Conservation (phyloP, 1,140 invertebrate species). For the Brachionus sp. region DNA sequence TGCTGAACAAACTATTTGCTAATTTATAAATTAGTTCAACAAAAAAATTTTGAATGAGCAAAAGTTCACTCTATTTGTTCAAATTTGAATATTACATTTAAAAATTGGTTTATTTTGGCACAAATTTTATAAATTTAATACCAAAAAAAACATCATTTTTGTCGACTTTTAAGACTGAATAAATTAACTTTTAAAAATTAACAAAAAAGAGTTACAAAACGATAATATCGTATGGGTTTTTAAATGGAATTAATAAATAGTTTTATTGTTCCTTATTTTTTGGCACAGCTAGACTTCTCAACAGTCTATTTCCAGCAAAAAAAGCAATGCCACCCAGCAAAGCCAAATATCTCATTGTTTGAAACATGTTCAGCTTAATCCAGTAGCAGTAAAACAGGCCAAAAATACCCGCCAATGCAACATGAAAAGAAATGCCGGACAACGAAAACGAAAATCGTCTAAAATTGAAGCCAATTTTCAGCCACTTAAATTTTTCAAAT, state of each 20-base stretch:
- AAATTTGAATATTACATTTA: neutral
- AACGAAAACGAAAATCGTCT: slow-evolving; percentile 74
- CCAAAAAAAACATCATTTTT: neutral
- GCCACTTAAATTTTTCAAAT: slow-evolving; percentile 66
- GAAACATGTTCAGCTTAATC: slow-evolving; percentile 89
- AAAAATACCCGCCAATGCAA: slow-evolving; percentile 76
- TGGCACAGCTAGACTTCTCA: slow-evolving; percentile 12
- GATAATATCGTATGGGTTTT: slow-evolving; percentile 9
- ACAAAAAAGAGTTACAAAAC: slow-evolving; percentile 23
- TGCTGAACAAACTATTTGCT: neutral
- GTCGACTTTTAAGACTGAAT: neutral
- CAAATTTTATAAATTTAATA: neutral
- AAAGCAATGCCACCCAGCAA: slow-evolving; percentile 79
- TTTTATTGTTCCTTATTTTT: slow-evolving; percentile 43
- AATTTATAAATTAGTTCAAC: neutral
- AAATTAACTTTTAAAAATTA: slow-evolving; percentile 7
- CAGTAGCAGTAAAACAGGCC: slow-evolving; percentile 82
- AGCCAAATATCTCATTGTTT: slow-evolving; percentile 82
- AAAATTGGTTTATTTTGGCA: neutral
- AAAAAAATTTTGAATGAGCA: neutral
- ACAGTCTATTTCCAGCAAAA: slow-evolving; percentile 80
- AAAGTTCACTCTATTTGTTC: neutral
- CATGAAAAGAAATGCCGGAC: slow-evolving; percentile 79
- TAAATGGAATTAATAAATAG: neutral
- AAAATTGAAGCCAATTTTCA: slow-evolving; percentile 80